Conservation (phyloP, 2,888 invertebrate species). For the Drosophila mettleri region DNA sequence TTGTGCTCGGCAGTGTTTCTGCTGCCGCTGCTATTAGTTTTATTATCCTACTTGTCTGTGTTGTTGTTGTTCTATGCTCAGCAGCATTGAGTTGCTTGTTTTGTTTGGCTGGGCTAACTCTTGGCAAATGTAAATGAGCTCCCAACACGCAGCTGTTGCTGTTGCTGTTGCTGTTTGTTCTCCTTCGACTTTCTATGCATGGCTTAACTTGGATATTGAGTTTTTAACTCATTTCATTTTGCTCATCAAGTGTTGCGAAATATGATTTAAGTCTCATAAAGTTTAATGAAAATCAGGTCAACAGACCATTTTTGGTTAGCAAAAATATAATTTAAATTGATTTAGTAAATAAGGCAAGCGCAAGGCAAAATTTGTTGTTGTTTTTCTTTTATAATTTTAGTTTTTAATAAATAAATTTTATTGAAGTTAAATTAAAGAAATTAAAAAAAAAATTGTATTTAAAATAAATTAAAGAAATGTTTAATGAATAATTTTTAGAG, state of each 20-base stretch:
- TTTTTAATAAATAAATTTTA: too few species aligned
- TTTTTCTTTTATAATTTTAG: too few species aligned
- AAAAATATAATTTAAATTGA: background rate
- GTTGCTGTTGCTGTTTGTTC: constrained; percentile 27
- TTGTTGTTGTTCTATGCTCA: constrained; percentile 1
- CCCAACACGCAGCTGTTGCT: constrained; percentile 46
- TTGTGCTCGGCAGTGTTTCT: constrained; percentile 12
- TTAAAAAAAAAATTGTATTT: too few species aligned
- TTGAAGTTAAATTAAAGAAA: too few species aligned
- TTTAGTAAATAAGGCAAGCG: too few species aligned
- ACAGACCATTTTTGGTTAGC: background rate
- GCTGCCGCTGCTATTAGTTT: constrained; percentile 21
- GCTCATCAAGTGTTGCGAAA: constrained; percentile 2
- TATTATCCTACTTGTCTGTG: constrained; percentile 17
- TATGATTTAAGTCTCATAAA: background rate
- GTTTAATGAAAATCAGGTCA: too few species aligned
- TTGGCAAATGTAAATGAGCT: constrained; percentile 63
- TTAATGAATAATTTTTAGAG: too few species aligned
- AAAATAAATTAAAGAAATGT: too few species aligned
- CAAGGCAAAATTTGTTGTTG: too few species aligned
- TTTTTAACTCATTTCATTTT: constrained; percentile 13
- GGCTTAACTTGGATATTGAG: constrained; percentile 20
- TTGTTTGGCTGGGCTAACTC: background rate
- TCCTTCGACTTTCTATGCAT: constrained; percentile 7
- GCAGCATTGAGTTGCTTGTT: constrained; percentile 4